phyloP scores from a whole-genome alignment of 2,888 invertebrate genomes.

The Thysanoteuthis rhombus region DNA sequence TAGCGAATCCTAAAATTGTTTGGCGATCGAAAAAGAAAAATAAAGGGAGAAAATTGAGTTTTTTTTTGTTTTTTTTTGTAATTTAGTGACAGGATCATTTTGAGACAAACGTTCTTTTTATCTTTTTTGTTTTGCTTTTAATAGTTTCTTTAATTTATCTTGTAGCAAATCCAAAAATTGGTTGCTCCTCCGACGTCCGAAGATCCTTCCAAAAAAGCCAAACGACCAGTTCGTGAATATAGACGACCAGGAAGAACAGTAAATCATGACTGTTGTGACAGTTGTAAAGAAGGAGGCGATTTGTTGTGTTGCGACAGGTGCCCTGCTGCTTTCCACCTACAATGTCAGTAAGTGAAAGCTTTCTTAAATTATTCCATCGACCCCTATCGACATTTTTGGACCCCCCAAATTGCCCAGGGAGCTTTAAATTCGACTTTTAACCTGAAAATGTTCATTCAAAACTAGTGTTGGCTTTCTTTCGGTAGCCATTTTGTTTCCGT shows the following conservation, averaged over 20 bases:
- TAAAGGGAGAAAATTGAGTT: too few species aligned
- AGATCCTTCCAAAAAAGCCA: conserved; percentile 72
- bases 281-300: conserved; percentile 93
- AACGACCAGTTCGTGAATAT: conserved; percentile 69
- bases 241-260: conserved; percentile 66
- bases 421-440: background rate
- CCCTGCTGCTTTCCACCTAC: conserved; percentile 93
- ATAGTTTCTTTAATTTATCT: conserved; percentile 31
- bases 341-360: conserved; percentile 82
- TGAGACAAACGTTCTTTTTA: background rate
- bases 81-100: too few species aligned
- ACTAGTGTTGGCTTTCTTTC: background rate
- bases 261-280: conserved; percentile 92
- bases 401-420: background rate
- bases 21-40: too few species aligned
- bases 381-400: background rate
- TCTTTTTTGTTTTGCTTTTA: background rate
- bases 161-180: conserved; percentile 85
- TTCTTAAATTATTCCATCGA: background rate
- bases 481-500: background rate
- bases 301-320: conserved; percentile 95
- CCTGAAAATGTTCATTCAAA: background rate
- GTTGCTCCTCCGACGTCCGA: conserved; percentile 88
- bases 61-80: too few species aligned
- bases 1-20: too few species aligned